Percentiles rank a stretch among this genome's conserved stretches.
These are phyloP conservation scores for Hyaena hyaena DNA, from an alignment of 2,113 vertebrate genomes.

Conservation along the genomic window DNA sequence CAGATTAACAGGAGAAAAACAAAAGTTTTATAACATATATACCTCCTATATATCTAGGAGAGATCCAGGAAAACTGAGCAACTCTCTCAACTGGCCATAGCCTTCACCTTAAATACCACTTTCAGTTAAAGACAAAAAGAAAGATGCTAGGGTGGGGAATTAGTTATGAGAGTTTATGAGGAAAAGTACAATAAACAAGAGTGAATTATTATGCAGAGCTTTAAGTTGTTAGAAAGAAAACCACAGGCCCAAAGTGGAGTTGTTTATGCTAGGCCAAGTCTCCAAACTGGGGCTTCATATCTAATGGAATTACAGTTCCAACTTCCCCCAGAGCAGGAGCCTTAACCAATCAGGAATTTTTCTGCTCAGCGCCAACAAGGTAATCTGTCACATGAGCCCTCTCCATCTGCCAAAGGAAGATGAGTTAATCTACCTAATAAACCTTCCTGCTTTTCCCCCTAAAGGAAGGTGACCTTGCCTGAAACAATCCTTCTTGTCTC, in stretches of 20 bases:
- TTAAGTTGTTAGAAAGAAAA: neutral
- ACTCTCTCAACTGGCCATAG: neutral
- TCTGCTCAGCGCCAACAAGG: neutral
- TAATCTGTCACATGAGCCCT: neutral
- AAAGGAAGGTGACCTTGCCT: neutral
- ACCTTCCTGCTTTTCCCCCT: neutral
- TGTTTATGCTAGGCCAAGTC: neutral
- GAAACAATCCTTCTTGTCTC: neutral
- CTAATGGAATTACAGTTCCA: neutral
- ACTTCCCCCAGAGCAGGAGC: neutral
- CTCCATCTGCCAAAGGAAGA: neutral
- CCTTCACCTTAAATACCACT: neutral
- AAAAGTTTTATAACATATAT: neutral
- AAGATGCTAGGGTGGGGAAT: too few relatives aligned
- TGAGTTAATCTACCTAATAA: neutral
- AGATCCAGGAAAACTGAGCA: neutral
- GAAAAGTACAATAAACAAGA: neutral
- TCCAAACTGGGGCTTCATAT: neutral
- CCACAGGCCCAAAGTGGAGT: neutral
- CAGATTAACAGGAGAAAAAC: neutral
- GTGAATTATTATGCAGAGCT: neutral
- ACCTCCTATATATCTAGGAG: neutral
- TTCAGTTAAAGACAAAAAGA: neutral
- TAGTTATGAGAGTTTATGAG: neutral
- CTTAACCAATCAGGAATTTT: neutral